Conservation (phyloP, 2,797 vertebrate species). For the Myotis myotis region DNA sequence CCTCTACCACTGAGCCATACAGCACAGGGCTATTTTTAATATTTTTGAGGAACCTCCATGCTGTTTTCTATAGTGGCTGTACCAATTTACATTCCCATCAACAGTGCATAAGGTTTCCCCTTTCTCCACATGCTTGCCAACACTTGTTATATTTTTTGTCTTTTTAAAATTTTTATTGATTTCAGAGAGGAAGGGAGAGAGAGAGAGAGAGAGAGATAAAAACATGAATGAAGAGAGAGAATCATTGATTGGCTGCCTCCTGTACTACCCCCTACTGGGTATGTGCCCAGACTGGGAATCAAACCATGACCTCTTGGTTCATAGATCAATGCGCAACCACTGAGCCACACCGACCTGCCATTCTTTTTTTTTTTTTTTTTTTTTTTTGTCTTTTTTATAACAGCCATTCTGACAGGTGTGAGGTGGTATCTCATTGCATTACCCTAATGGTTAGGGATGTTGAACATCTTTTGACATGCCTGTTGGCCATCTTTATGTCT, state of each 20-base stretch:
- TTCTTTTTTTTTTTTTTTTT: not conserved
- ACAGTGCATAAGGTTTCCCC: not conserved
- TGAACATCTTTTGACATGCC: not conserved
- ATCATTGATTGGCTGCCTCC: too few relatives aligned
- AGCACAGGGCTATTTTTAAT: not conserved
- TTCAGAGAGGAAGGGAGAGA: too few relatives aligned
- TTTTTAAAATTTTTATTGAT: too few relatives aligned
- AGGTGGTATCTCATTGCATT: not conserved
- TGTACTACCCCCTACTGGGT: too few relatives aligned
- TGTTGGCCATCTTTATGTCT: not conserved
- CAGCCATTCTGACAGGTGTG: not conserved
- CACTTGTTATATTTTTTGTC: not conserved
- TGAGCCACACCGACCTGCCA: not conserved
- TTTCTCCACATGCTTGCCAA: not conserved
- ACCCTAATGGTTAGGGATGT: not conserved
- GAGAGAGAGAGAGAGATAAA: too few relatives aligned
- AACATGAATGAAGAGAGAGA: too few relatives aligned
- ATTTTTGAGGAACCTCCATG: not conserved
- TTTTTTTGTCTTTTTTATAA: not conserved
- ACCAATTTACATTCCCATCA: not conserved
- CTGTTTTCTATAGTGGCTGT: not conserved
- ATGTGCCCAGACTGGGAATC: not conserved
- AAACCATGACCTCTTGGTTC: not conserved
- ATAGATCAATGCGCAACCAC: not conserved
- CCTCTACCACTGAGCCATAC: not conserved